A percentile compares a stretch with the other conserved stretches of the same genome.
Evolutionary conservation across 2,113 vertebrate species (phyloP).

Genomic region (Oxyruncus cristatus): DNA sequence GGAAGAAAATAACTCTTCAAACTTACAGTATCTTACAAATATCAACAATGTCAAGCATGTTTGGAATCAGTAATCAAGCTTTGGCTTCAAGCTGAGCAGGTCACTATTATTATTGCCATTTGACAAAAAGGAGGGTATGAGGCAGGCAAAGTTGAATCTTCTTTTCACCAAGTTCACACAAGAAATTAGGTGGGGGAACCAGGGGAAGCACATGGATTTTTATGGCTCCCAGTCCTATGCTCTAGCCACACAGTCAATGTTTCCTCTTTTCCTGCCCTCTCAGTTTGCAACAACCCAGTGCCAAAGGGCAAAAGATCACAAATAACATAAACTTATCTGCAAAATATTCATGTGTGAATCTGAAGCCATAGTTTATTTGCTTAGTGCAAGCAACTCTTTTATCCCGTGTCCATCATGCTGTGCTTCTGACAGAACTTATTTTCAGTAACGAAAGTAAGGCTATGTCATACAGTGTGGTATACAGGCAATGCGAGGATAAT

Average conservation of each 20-base stretch:
- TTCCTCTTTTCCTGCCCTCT: not conserved
- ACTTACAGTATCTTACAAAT: not conserved
- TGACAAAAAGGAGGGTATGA: not conserved
- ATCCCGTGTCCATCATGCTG: not conserved
- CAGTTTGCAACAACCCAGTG: not conserved
- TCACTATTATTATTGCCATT: not conserved
- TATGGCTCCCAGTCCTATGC: not conserved
- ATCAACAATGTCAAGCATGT: not conserved
- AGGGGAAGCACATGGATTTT: not conserved
- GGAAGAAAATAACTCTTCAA: not conserved
- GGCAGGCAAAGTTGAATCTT: not conserved
- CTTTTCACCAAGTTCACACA: not conserved
- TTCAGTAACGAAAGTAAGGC: not conserved
- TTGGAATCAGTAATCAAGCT: not conserved
- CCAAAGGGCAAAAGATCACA: not conserved
- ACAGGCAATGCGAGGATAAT: not conserved
- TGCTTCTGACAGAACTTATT: constrained; percentile 1
- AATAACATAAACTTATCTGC: not conserved
- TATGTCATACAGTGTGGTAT: not conserved
- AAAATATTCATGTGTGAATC: not conserved
- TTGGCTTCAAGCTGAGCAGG: not conserved
- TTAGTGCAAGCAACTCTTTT: not conserved
- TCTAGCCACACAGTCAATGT: not conserved
- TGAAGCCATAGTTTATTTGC: not conserved
- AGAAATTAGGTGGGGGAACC: not conserved